A percentile compares a stretch with the other conserved stretches of the same genome.
phyloP scores from a whole-genome alignment of 92 coral and sea anemone genomes.

The Metridium senile region DNA sequence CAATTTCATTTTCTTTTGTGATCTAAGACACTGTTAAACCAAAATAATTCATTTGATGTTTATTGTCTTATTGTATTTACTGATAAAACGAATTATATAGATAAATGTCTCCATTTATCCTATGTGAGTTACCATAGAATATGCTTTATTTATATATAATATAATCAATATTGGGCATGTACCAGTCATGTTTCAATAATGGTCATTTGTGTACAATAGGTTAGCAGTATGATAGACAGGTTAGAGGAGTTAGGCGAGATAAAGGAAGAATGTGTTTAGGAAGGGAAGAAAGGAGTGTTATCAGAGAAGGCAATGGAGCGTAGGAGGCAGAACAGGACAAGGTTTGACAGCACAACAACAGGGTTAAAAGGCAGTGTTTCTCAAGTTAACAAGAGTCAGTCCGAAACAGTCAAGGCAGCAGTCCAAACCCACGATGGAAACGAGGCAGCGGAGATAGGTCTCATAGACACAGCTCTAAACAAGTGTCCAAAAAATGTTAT shows the following conservation, averaged over 20 bases:
- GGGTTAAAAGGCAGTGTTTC: background rate
- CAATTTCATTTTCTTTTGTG: too few relatives aligned
- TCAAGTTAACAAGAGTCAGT: too few relatives aligned
- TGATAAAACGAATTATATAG: too few relatives aligned
- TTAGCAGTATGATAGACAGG: background rate
- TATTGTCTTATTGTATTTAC: too few relatives aligned
- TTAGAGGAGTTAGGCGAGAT: background rate
- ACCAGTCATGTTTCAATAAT: too few relatives aligned
- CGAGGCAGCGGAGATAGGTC: slow-evolving; percentile 54
- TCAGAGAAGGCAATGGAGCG: slow-evolving; percentile 16
- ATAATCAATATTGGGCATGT: too few relatives aligned
- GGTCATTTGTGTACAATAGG: too few relatives aligned
- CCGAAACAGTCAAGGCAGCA: slow-evolving; percentile 61
- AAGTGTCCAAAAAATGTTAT: slow-evolving; percentile 25
- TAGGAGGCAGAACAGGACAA: slow-evolving; percentile 21
- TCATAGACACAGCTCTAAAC: slow-evolving; percentile 44
- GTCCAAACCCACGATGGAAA: slow-evolving; percentile 61
- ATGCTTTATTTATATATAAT: too few relatives aligned
- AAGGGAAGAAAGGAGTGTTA: background rate
- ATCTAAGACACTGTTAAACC: too few relatives aligned
- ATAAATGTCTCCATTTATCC: too few relatives aligned
- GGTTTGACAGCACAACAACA: background rate
- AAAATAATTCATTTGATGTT: too few relatives aligned
- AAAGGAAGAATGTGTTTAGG: background rate
- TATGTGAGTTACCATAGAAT: too few relatives aligned